These are phyloP conservation scores for Lineus longissimus DNA, from an alignment of 1,140 invertebrate genomes.

Conservation along the genomic window DNA sequence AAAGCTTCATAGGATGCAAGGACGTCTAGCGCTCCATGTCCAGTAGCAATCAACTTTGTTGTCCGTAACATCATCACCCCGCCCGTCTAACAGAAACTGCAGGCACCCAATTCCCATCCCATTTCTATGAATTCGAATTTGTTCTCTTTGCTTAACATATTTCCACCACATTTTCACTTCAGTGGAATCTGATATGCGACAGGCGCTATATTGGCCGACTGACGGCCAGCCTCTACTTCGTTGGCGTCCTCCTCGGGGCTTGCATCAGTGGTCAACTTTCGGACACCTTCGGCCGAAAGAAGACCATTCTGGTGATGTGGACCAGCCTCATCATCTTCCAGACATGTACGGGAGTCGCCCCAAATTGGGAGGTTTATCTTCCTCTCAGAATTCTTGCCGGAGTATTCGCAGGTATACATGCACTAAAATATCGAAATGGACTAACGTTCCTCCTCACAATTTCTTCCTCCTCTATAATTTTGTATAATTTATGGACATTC, in stretches of 20 bases:
- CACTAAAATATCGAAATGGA: no score
- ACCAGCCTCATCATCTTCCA: background rate
- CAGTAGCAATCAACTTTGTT: background rate
- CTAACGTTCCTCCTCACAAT: no score
- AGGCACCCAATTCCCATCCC: background rate
- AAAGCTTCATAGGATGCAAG: background rate
- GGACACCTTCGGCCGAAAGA: constrained; percentile 35
- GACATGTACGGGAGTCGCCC: background rate
- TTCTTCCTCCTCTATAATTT: no score
- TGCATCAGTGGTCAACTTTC: constrained; percentile 35
- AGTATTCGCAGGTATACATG: background rate
- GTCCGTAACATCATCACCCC: background rate
- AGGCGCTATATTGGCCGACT: constrained; percentile 18
- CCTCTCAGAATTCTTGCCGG: background rate
- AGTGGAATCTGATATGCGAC: constrained; percentile 36
- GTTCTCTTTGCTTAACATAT: no score
- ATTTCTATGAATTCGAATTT: background rate
- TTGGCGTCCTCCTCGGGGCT: constrained; percentile 34
- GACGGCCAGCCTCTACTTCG: constrained; percentile 41
- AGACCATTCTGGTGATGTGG: constrained; percentile 4
- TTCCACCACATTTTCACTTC: constrained; percentile 16
- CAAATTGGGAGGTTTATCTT: background rate
- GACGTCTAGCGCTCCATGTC: background rate
- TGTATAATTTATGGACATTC: no score
- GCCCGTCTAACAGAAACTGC: background rate